A percentile compares a stretch with the other conserved stretches of the same genome.
Conservation (phyloP, 2,888 invertebrate genomes). For the Petrolisthes manimaculis region DNA sequence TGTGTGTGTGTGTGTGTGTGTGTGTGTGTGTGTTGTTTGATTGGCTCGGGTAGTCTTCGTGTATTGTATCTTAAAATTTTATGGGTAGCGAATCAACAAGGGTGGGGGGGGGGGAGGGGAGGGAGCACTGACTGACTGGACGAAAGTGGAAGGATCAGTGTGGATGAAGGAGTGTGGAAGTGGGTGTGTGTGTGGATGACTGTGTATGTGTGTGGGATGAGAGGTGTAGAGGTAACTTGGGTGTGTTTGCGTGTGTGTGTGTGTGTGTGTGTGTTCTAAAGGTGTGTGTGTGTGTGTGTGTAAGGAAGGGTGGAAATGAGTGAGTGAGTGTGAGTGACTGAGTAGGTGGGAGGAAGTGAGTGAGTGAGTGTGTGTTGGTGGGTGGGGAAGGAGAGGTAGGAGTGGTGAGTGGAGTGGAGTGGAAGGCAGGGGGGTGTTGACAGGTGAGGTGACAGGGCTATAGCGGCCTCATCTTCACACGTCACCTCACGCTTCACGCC, state of each 20-base stretch:
- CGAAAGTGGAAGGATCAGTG: no score
- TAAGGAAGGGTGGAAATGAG: not conserved
- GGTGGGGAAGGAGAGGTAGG: not conserved
- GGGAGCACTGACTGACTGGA: no score
- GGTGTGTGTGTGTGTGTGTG: not conserved
- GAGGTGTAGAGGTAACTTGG: not conserved
- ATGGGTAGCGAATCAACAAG: no score
- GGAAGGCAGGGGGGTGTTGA: not conserved
- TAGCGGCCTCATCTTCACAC: conserved; percentile 15
- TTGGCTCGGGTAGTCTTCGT: no score
- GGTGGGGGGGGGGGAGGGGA: no score
- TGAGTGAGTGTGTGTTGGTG: not conserved
- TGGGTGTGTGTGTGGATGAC: not conserved
- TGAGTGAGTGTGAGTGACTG: no score
- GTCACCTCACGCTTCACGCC: not conserved
- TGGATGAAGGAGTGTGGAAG: not conserved
- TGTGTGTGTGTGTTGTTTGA: no score
- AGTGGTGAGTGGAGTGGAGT: not conserved
- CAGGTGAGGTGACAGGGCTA: not conserved
- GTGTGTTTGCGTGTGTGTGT: not conserved
- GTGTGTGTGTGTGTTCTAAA: not conserved
- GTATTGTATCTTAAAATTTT: no score
- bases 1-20: no score
- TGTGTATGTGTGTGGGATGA: not conserved
- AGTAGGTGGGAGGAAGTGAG: not conserved